Base-by-base conservation (phyloP, 2,113 vertebrate species). In the Bubalus kerabau region DNA sequence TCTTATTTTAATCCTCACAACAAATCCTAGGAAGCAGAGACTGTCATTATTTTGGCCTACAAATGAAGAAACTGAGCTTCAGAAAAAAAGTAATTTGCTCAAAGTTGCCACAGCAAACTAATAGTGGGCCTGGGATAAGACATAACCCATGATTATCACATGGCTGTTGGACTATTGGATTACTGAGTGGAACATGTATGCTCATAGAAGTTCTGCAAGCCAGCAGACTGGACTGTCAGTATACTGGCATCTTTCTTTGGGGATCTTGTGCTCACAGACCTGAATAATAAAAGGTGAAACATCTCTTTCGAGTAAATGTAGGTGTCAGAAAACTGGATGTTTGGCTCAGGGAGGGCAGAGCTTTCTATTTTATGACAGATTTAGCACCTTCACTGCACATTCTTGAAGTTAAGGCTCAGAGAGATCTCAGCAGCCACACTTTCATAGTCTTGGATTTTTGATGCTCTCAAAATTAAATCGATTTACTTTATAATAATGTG, bases 401-500 rank as follows among this genome's bases (percentile, higher is more conserved):
- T 54, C 11, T 80, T 87, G 57, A 43, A 32, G 82, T 56, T 16
- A 52, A 50, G 40, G 43, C 52, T 52, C 46, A 96, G 52, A 30
- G 12, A 21, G 40, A 67, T 32, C 84, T 59, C 87, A 46, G 59
- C 64, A 95, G 59, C 30, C 54, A 36, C 7, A 56, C 8, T 60
- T 62, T n/a, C 74, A 74, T 19, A 28, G 15, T 60, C 81, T 90
- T 43, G 74, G 16, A 12, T 48, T 95, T 97, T 83, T 30, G 13
- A 8, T 74, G n/a, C 46, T 92, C 64, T 78, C 23, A 23, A 81
- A 71, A 26, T 71, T 32, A 76, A 91, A 80, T 74, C 62, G 52
- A 36, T 88, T 91, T 81, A 46, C 57, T 96, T 88, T 74, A 85
- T 74, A 94, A 81, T 93, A 80, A 52, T 56, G n/a, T 91, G 91